These are phyloP conservation scores for Lasioglossum oenotherae DNA, from an alignment of 2,888 invertebrate species.

Conservation along the genomic window DNA sequence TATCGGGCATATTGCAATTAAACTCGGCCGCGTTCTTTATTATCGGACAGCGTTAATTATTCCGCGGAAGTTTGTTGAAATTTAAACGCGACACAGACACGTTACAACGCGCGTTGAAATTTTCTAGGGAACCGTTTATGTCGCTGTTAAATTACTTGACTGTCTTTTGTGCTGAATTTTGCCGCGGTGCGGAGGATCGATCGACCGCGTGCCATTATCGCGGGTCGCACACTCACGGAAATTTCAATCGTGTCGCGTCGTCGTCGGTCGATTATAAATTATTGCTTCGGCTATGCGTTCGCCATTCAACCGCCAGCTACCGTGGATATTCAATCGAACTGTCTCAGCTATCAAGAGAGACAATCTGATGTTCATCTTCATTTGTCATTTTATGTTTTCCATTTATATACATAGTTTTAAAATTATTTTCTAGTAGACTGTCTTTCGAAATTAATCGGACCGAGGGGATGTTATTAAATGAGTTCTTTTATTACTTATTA, in stretches of 20 bases:
- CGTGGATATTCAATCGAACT: neutral
- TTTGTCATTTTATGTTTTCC: too few species aligned
- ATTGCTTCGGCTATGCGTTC: neutral
- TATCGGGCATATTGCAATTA: neutral
- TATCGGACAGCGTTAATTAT: neutral
- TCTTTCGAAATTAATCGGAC: too few species aligned
- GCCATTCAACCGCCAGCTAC: neutral
- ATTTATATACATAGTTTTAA: too few species aligned
- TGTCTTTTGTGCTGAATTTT: neutral
- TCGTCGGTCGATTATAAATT: conserved; percentile 8
- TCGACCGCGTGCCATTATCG: neutral
- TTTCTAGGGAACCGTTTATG: conserved; percentile 27
- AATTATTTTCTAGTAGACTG: too few species aligned
- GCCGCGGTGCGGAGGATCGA: neutral
- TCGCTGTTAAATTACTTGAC: conserved; percentile 38
- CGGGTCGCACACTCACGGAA: neutral
- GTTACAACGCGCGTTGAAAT: conserved; percentile 25
- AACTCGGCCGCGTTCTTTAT: neutral
- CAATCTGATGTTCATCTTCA: neutral
- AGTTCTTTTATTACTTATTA: too few species aligned
- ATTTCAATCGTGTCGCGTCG: conserved; percentile 11
- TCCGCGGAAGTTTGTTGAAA: conserved; percentile 7
- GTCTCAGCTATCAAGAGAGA: neutral
- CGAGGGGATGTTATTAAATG: neutral
- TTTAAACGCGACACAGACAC: conserved; percentile 24